A percentile compares a stretch with the other conserved stretches of the same genome.
Evolutionary conservation across 2,888 invertebrate genomes (phyloP).

Genomic region (Hesperia comma): DNA sequence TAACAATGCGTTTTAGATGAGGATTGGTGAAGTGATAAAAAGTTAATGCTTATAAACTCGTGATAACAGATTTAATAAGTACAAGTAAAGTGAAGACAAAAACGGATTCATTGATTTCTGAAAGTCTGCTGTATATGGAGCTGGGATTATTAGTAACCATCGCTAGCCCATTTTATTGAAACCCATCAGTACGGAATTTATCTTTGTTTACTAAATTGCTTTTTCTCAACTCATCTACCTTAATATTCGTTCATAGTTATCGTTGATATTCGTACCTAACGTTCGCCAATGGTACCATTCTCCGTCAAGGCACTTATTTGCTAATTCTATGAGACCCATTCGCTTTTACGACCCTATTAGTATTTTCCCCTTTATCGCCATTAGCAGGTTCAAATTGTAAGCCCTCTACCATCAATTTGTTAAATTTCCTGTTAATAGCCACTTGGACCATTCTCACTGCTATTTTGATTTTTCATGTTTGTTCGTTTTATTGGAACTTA

Average conservation of each 20-base stretch:
- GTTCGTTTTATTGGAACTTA: background rate
- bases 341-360: conserved; percentile 42
- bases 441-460: background rate
- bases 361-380: conserved; percentile 36
- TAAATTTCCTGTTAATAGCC: conserved; percentile 10
- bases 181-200: too few relatives aligned
- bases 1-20: too few relatives aligned
- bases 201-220: background rate
- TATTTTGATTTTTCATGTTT: background rate
- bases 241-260: background rate
- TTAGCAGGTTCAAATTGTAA: conserved; percentile 29
- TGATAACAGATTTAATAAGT: too few relatives aligned
- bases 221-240: background rate
- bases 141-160: too few relatives aligned
- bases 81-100: too few relatives aligned
- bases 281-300: conserved; percentile 33
- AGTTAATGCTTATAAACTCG: too few relatives aligned
- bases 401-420: conserved; percentile 12
- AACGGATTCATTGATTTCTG: too few relatives aligned
- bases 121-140: too few relatives aligned
- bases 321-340: conserved; percentile 42
- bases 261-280: conserved; percentile 12
- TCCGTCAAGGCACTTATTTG: conserved; percentile 19
- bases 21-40: too few relatives aligned
- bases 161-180: too few relatives aligned